Base-by-base conservation (phyloP, 2,113 vertebrate genomes). In the Trichechus manatus region DNA sequence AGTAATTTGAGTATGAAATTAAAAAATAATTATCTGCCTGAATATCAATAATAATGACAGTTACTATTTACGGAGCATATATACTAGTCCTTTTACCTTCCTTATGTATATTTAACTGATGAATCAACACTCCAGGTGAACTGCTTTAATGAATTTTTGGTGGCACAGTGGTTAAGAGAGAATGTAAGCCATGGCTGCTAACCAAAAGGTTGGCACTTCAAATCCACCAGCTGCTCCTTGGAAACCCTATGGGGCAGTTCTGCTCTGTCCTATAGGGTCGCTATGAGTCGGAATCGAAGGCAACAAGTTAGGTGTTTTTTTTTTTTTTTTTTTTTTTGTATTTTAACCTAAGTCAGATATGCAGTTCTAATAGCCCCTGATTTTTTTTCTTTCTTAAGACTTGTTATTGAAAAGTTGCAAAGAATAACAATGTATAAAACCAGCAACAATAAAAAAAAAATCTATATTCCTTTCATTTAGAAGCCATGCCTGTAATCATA, bases 1-100 rank as follows among this genome's bases (percentile, higher is more conserved):
- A 64, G 84, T 70, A 56, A 89, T 63, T 70, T 86, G 39, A 86
- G 22, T 91, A 27, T 86, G 74, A 95, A 79, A 63, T 87, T 39
- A 72, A 79, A 78, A 68, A 47, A 47, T 63, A 68, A 19, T 91
- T 63, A n/a, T 15, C 27, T 87, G 53, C 17, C 56, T 81, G 33
- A 80, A 81, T 80, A 80, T 72, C 63, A 79, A 1, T 20, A 90
- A 47, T 68, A 64, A 63, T 93, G 84, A 42, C 63, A 81, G 70
- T 80, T 68, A 78, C 72, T 85, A 15, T 89, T 63, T 47, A 68
- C 68, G 47, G 10, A 39, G 6, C 31, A 15, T 59, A 47, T 78
- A 59, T 59, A 31, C 15, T 31, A 59, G 23, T 44, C 47, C 31
- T 42, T 50, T 79, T 70, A 25, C 4, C 19, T 39, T 53, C 42